Conservation (phyloP, 2,888 invertebrate species). For the Ceriagrion tenellum region DNA sequence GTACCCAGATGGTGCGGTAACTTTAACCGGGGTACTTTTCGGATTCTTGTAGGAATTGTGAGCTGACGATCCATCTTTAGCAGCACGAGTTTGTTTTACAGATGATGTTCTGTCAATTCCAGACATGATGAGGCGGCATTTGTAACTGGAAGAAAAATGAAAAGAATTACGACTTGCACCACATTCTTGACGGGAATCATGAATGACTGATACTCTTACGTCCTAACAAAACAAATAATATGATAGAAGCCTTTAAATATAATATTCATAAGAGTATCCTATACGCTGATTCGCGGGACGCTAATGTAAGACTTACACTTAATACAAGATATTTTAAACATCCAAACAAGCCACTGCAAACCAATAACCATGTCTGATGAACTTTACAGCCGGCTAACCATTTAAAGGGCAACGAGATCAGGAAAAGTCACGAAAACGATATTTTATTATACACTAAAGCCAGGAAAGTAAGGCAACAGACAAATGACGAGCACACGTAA, state of each 20-base stretch:
- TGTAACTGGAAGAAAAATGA: conserved; percentile 40
- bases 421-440: not conserved
- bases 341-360: not conserved
- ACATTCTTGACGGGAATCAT: not conserved
- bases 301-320: not conserved
- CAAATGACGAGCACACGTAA: conserved; percentile 34
- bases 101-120: conserved; percentile 39
- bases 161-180: not conserved
- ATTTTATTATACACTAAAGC: not conserved
- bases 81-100: conserved; percentile 25
- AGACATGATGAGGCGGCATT: conserved; percentile 45
- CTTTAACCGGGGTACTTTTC: not conserved
- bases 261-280: not conserved
- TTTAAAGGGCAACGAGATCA: not conserved
- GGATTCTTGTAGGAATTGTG: not conserved
- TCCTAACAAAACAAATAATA: not conserved
- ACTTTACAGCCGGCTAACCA: not conserved
- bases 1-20: conserved; percentile 8
- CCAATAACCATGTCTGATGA: not conserved
- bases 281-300: not conserved
- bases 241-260: not conserved
- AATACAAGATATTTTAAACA: not conserved
- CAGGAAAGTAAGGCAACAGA: conserved; percentile 38
- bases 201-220: not conserved
- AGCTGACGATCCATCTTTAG: conserved; percentile 16